Conservation (phyloP, 2,113 vertebrate species). For the Mormyrus iriodes region DNA sequence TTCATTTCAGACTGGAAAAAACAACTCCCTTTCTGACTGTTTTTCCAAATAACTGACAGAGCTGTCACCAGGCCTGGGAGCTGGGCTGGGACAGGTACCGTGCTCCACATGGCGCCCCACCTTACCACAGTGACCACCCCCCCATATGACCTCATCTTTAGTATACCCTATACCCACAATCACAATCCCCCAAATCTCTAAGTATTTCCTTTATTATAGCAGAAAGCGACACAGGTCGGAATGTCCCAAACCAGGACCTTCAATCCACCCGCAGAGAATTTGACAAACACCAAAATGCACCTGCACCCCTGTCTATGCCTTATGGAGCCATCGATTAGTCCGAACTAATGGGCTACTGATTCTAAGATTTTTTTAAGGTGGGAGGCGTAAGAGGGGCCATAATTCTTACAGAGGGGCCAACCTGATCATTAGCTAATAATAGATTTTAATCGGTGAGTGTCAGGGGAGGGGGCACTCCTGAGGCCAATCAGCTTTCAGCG, state of each 20-base stretch:
- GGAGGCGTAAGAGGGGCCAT: too few species aligned
- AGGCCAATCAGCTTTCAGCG: neutral
- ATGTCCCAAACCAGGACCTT: neutral
- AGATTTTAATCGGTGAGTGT: neutral
- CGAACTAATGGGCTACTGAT: neutral
- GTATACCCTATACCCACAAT: slow-evolving; percentile 27
- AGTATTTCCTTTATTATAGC: slow-evolving; percentile 16
- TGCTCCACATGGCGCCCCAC: slow-evolving; percentile 5
- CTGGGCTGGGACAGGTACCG: neutral
- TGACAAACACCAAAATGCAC: neutral
- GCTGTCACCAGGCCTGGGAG: neutral
- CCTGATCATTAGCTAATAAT: neutral
- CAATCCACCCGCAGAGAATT: neutral
- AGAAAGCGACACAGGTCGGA: neutral
- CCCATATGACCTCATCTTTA: slow-evolving; percentile 22
- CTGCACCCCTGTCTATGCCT: neutral
- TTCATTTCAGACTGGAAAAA: neutral
- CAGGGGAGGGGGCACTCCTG: neutral
- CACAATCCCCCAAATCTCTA: slow-evolving; percentile 3
- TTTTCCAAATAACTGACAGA: neutral
- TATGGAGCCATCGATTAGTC: neutral
- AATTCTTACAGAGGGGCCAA: neutral
- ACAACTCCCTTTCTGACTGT: too few species aligned
- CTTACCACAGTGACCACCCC: neutral
- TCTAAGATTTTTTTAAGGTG: neutral